A percentile compares a stretch with the other conserved stretches of the same genome.
These are phyloP conservation scores for Physeter macrocephalus DNA, from an alignment of 2,113 vertebrate genomes.

Conservation along the genomic window DNA sequence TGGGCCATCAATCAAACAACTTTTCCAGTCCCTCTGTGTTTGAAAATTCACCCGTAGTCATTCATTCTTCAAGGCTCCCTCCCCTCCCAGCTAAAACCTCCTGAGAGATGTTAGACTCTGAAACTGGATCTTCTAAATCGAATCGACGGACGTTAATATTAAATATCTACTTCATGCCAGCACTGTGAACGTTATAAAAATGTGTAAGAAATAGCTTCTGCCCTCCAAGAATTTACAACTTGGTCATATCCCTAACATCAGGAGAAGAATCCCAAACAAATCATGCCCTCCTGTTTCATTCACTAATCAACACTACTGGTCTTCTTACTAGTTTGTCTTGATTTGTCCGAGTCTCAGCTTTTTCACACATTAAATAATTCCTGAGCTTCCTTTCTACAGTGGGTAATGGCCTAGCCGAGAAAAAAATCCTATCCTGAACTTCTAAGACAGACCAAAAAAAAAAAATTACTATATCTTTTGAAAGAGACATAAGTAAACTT, in stretches of 20 bases:
- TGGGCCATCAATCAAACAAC: background rate
- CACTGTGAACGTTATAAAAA: background rate
- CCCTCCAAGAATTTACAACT: background rate
- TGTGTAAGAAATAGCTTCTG: background rate
- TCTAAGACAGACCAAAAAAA: background rate
- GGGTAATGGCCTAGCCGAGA: background rate
- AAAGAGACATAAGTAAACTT: background rate
- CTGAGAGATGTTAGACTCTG: slow-evolving; percentile 21
- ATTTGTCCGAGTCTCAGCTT: background rate
- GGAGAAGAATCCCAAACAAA: background rate
- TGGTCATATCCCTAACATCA: background rate
- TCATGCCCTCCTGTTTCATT: background rate
- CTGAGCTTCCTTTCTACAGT: background rate
- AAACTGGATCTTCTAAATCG: background rate
- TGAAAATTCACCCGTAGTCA: background rate
- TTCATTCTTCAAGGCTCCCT: background rate
- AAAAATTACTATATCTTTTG: background rate
- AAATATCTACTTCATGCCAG: background rate
- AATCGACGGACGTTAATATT: background rate
- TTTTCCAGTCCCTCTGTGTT: background rate
- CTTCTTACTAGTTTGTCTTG: background rate
- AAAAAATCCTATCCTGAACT: background rate
- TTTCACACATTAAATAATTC: background rate
- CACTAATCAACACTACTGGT: background rate
- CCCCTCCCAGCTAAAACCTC: background rate